A percentile compares a stretch with the other conserved stretches of the same genome.
Evolutionary conservation across 2,113 vertebrate species (phyloP).

Genomic region (Rousettus leschenaultii): DNA sequence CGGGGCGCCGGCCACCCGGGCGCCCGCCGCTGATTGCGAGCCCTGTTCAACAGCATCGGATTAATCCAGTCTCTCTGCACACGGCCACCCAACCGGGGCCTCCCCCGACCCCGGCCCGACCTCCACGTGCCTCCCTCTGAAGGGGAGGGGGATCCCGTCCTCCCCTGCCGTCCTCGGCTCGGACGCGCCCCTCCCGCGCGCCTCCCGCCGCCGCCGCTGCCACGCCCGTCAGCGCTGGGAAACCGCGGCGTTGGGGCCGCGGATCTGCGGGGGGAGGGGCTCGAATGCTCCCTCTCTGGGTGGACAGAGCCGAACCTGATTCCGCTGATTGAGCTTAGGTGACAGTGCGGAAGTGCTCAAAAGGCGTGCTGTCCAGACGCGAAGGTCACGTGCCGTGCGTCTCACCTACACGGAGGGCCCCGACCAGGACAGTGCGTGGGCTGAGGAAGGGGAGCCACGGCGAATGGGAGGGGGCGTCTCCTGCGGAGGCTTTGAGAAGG

Average conservation of each 20-base stretch:
- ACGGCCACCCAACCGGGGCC: conserved; percentile 43
- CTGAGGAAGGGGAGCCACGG: rapidly evolving
- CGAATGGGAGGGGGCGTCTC: rapidly evolving
- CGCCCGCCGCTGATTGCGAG: conserved; percentile 72
- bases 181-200: conserved; percentile 15
- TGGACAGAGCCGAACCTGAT: conserved; percentile 48
- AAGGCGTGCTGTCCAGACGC: not conserved
- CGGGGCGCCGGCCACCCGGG: conserved; percentile 54
- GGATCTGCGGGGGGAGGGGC: not conserved
- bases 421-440: rapidly evolving
- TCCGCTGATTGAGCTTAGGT: conserved; percentile 8
- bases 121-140: conserved; percentile 34
- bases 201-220: conserved; percentile 48
- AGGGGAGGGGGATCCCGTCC: not conserved
- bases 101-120: not conserved
- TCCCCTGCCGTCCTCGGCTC: not conserved
- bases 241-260: no score
- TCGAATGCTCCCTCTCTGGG: conserved; percentile 64
- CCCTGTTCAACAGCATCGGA: conserved; percentile 72
- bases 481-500: rapidly evolving
- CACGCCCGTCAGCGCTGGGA: no score
- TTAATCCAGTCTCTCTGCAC: conserved; percentile 65
- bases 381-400: rapidly evolving
- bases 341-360: rapidly evolving
- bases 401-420: not conserved